Percentiles rank a stretch among this genome's conserved stretches.
Evolutionary conservation across 2,113 vertebrate species (phyloP).

Genomic region (Xenotilapia flavipinnis): DNA sequence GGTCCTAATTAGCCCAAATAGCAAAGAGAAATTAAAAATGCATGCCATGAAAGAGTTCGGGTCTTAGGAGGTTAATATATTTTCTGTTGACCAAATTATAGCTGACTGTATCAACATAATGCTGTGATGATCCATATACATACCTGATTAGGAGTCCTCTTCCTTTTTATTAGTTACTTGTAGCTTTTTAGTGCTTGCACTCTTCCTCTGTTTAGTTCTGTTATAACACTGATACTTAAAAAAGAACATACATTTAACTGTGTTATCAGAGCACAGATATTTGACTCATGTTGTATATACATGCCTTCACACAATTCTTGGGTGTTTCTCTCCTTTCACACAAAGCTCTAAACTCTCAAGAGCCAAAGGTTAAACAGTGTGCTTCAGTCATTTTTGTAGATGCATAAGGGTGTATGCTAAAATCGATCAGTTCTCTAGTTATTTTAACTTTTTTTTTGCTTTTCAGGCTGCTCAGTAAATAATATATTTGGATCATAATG

Average conservation of each 20-base stretch:
- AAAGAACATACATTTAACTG: neutral
- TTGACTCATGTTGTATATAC: conserved; percentile 39
- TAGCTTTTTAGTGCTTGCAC: neutral
- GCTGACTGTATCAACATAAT: neutral
- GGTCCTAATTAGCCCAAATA: neutral
- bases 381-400: conserved; percentile 9
- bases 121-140: neutral
- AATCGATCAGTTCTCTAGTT: neutral
- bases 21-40: neutral
- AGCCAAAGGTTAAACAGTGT: conserved; percentile 37
- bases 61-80: neutral
- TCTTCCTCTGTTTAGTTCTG: neutral
- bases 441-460: neutral
- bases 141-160: neutral
- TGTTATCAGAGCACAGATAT: conserved; percentile 44
- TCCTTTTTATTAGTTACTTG: neutral
- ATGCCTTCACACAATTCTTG: conserved; percentile 26
- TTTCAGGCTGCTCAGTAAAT: neutral
- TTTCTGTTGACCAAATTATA: neutral
- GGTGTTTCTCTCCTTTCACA: conserved; percentile 53
- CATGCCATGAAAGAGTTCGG: neutral
- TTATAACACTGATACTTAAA: neutral
- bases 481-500: neutral
- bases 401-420: neutral
- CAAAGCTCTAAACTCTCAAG: conserved; percentile 49